Conservation (phyloP, 2,888 invertebrate genomes). For the Sussaba pulchella region DNA sequence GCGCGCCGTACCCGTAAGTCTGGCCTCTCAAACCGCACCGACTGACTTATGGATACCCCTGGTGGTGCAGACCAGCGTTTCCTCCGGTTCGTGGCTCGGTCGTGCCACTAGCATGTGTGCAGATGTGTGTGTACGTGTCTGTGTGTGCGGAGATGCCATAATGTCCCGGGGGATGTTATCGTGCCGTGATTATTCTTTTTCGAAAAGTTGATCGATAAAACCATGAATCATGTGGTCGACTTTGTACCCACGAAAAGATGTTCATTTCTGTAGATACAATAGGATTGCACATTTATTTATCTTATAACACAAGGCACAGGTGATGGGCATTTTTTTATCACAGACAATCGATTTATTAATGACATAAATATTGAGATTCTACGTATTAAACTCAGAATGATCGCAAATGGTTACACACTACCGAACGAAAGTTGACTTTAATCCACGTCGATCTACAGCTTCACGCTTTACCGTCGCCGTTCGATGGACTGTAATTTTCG, state of each 20-base stretch:
- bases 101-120: slow-evolving; percentile 6
- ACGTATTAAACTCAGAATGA: background rate
- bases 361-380: too few relatives aligned
- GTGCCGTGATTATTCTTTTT: slow-evolving; percentile 45
- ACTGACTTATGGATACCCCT: slow-evolving; percentile 59
- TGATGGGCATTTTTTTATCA: too few relatives aligned
- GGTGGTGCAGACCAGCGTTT: slow-evolving; percentile 30
- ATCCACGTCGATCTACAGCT: background rate
- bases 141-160: slow-evolving; percentile 19
- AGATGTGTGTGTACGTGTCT: slow-evolving; percentile 34
- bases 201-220: slow-evolving; percentile 37
- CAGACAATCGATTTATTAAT: too few relatives aligned
- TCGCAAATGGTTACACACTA: background rate
- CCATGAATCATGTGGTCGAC: slow-evolving; percentile 12
- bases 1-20: slow-evolving; percentile 32
- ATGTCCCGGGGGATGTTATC: slow-evolving; percentile 35
- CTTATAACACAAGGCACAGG: too few relatives aligned
- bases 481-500: background rate
- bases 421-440: too few relatives aligned
- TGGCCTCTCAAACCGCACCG: slow-evolving; percentile 29
- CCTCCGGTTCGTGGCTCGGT: slow-evolving; percentile 19
- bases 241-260: background rate
- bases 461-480: background rate
- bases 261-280: too few relatives aligned
- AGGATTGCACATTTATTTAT: too few relatives aligned